A percentile compares a stretch with the other conserved stretches of the same genome.
Evolutionary conservation across 2,888 invertebrate species (phyloP).

Genomic region (Hetaerina titia): DNA sequence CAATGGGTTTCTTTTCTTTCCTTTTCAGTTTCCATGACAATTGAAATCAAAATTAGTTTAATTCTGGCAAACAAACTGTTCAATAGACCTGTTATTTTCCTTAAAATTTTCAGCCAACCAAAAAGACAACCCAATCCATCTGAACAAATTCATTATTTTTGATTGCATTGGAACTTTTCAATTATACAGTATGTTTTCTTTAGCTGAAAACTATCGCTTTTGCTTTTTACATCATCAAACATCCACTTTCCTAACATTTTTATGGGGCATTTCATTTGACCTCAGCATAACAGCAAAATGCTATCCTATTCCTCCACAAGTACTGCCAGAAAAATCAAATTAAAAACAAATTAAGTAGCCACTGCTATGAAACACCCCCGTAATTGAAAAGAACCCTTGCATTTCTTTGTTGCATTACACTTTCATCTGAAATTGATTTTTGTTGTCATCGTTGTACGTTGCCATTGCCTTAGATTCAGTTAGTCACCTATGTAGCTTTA

Average conservation of each 20-base stretch:
- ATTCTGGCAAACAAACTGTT: background rate
- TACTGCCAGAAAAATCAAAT: background rate
- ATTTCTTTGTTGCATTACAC: background rate
- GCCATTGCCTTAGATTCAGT: background rate
- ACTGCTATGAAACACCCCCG: background rate
- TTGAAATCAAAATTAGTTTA: background rate
- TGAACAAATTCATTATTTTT: background rate
- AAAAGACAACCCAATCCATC: background rate
- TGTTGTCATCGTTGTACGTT: background rate
- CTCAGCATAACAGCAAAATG: background rate
- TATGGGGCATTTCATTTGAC: background rate
- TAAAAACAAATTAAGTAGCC: background rate
- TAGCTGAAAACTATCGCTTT: background rate
- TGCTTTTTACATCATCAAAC: background rate
- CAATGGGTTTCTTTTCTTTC: background rate
- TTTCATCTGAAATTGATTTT: background rate
- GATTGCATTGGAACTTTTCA: background rate
- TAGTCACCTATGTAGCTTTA: background rate
- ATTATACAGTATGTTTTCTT: background rate
- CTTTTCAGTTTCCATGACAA: background rate
- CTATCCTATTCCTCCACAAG: background rate
- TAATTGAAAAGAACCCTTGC: background rate
- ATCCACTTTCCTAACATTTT: background rate
- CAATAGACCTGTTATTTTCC: background rate
- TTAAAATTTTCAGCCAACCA: background rate